These are phyloP conservation scores for Erebia ligea DNA, from an alignment of 2,888 invertebrate species.

Conservation along the genomic window DNA sequence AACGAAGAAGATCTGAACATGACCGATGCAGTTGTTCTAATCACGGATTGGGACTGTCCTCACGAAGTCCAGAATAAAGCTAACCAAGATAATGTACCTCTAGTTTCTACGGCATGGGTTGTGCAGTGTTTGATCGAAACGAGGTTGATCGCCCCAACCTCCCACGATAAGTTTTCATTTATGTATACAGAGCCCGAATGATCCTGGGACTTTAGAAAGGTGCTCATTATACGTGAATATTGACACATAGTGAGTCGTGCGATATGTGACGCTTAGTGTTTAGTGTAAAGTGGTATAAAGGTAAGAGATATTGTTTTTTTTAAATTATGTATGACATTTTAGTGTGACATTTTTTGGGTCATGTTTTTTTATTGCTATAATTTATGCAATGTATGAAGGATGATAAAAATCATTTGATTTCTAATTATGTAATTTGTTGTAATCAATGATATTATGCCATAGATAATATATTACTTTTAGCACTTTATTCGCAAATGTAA, in stretches of 20 bases:
- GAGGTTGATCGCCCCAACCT: conserved; percentile 72
- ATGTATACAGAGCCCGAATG: conserved; percentile 81
- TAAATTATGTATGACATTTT: background rate
- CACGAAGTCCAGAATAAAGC: conserved; percentile 81
- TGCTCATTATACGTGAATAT: conserved; percentile 78
- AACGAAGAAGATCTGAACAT: conserved; percentile 76
- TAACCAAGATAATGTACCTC: conserved; percentile 82
- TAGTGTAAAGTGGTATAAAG: conserved; percentile 40
- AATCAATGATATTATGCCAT: too few species aligned
- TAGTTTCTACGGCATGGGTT: conserved; percentile 88
- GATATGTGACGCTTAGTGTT: conserved; percentile 40
- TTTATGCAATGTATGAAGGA: background rate
- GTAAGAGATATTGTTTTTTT: background rate
- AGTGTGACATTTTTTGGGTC: background rate
- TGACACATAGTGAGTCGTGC: conserved; percentile 67
- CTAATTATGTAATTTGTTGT: too few species aligned
- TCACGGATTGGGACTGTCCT: conserved; percentile 86
- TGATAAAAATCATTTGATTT: too few species aligned
- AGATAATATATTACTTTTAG: too few species aligned
- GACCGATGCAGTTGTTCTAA: conserved; percentile 75
- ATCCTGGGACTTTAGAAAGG: conserved; percentile 78
- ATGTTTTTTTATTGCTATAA: background rate
- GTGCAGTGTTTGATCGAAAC: conserved; percentile 87
- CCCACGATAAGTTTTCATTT: conserved; percentile 80
- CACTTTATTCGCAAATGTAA: too few species aligned